Percentiles rank a stretch among this genome's conserved stretches.
Conservation (phyloP, 2,797 vertebrate species). For the Pyrocephalus nanus region DNA sequence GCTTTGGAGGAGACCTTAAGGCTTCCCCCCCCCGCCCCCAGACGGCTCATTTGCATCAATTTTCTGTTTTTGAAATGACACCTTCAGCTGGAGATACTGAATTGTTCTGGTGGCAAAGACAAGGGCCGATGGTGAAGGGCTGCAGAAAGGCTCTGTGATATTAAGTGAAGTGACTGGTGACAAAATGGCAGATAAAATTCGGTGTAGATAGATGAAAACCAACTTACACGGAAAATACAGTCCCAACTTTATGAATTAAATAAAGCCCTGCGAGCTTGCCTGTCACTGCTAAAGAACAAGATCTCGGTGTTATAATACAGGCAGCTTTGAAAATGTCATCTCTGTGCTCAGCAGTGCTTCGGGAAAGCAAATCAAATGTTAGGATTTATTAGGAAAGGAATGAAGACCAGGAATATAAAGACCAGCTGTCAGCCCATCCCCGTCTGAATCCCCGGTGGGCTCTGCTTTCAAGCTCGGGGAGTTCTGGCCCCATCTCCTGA, state of each 20-base stretch:
- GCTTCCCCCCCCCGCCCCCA: too few relatives aligned
- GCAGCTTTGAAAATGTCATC: conserved; percentile 50
- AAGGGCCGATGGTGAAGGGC: neutral
- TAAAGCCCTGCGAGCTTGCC: neutral
- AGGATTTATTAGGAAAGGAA: conserved; percentile 18
- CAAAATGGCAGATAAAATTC: conserved; percentile 30
- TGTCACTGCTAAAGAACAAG: conserved; percentile 43
- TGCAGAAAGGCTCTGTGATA: neutral
- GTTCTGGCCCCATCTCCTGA: neutral
- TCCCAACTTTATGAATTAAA: conserved; percentile 39
- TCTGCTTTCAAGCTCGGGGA: neutral
- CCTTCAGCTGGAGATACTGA: neutral
- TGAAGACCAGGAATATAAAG: neutral
- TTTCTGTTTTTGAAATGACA: neutral
- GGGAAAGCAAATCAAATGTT: conserved; percentile 30
- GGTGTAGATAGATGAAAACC: neutral
- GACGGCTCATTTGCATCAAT: neutral
- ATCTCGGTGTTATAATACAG: conserved; percentile 17
- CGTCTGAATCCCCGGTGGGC: neutral
- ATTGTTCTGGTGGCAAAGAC: neutral
- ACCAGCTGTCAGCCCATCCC: neutral
- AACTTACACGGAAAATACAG: neutral
- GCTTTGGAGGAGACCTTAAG: too few relatives aligned
- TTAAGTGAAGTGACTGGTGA: neutral
- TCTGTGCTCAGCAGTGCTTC: neutral